A percentile compares a stretch with the other conserved stretches of the same genome.
Evolutionary conservation across 2,888 invertebrate species (phyloP).

Genomic region (Strigamia crassipes): DNA sequence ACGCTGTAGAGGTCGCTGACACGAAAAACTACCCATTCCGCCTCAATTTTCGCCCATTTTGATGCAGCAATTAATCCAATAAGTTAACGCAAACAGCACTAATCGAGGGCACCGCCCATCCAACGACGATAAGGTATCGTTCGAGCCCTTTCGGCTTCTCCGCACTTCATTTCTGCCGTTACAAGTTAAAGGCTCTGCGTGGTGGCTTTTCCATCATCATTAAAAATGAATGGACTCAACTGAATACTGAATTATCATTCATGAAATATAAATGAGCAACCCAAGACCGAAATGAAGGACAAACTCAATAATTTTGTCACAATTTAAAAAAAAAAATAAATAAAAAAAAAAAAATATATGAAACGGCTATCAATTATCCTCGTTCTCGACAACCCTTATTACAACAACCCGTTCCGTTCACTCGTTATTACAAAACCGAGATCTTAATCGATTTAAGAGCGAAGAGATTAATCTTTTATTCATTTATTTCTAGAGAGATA

Average conservation of each 20-base stretch:
- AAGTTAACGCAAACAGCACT: background rate
- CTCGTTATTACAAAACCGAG: background rate
- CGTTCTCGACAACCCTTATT: background rate
- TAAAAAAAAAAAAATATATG: background rate
- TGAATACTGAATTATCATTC: slow-evolving; percentile 19
- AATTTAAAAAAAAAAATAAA: background rate
- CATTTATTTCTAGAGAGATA: too few relatives aligned
- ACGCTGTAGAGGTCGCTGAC: too few relatives aligned
- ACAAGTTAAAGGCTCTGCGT: background rate
- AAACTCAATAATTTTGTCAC: slow-evolving; percentile 11
- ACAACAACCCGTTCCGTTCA: background rate
- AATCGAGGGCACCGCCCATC: background rate
- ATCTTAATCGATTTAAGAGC: slow-evolving; percentile 5
- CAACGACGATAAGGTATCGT: too few relatives aligned
- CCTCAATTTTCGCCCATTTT: too few relatives aligned
- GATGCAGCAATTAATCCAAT: background rate
- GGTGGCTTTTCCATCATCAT: background rate
- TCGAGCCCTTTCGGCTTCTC: too few relatives aligned
- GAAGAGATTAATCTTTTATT: background rate
- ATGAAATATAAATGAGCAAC: slow-evolving; percentile 20
- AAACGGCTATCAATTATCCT: slow-evolving; percentile 12
- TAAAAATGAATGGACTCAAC: slow-evolving; percentile 5
- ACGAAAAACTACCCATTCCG: too few relatives aligned
- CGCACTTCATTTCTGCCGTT: background rate
- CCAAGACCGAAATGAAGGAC: background rate